Conservation (phyloP, 2,113 vertebrate species). For the Macrotis lagotis region DNA sequence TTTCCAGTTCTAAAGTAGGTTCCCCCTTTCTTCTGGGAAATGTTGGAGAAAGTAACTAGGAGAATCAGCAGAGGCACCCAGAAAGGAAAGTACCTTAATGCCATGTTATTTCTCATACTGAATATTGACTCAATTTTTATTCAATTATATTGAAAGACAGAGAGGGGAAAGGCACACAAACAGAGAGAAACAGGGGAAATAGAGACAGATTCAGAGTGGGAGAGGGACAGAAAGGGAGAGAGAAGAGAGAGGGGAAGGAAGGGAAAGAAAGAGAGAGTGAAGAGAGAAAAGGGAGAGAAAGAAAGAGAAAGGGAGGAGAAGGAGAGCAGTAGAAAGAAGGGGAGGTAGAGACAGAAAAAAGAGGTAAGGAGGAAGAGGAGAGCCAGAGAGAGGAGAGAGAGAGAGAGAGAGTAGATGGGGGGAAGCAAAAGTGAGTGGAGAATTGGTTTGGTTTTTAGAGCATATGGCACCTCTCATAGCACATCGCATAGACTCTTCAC, state of each 20-base stretch:
- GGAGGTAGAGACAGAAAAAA: too few relatives aligned
- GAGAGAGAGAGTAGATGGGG: too few relatives aligned
- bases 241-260: too few relatives aligned
- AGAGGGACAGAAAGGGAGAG: too few relatives aligned
- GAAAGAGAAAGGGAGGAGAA: too few relatives aligned
- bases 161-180: neutral
- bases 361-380: too few relatives aligned
- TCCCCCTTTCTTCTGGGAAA: neutral
- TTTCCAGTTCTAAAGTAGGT: too few relatives aligned
- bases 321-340: neutral
- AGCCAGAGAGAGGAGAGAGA: neutral
- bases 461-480: neutral
- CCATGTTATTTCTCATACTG: neutral
- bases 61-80: neutral
- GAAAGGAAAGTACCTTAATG: neutral
- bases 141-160: neutral
- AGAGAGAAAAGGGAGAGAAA: too few relatives aligned
- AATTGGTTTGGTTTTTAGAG: neutral
- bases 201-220: neutral
- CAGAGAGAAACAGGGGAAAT: neutral
- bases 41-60: neutral
- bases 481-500: neutral
- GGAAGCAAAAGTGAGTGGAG: too few relatives aligned
- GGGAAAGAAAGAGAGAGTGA: neutral
- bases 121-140: neutral